Conservation (phyloP, 2,888 invertebrate species). For the Sinohyriopsis cumingii region DNA sequence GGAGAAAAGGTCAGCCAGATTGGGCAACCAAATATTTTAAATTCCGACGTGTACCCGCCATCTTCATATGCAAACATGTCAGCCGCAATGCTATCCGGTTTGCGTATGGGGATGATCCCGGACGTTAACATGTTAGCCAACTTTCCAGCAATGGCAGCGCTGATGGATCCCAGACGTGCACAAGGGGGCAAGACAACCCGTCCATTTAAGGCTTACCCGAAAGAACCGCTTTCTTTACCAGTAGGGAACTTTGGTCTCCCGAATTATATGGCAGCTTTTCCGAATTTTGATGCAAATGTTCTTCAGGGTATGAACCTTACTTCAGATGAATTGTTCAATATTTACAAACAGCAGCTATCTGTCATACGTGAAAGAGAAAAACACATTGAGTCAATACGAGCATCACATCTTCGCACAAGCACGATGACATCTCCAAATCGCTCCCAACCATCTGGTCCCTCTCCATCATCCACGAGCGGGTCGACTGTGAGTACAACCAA, state of each 20-base stretch:
- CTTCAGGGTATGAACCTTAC: slow-evolving; percentile 47
- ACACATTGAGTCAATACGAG: slow-evolving; percentile 34
- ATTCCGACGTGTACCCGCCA: background rate
- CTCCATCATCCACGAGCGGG: slow-evolving; percentile 26
- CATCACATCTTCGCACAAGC: slow-evolving; percentile 30
- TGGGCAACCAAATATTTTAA: slow-evolving; percentile 27
- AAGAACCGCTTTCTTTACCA: slow-evolving; percentile 78
- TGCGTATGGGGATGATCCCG: slow-evolving; percentile 36
- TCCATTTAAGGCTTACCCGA: slow-evolving; percentile 79
- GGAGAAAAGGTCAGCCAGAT: slow-evolving; percentile 21
- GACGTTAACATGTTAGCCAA: slow-evolving; percentile 36
- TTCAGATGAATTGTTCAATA: slow-evolving; percentile 60
- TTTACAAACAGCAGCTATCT: slow-evolving; percentile 61
- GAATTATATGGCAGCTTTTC: slow-evolving; percentile 48
- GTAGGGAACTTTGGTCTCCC: slow-evolving; percentile 72
- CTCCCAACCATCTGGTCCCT: slow-evolving; percentile 14
- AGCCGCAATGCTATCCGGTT: slow-evolving; percentile 31
- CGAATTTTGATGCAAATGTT: slow-evolving; percentile 51
- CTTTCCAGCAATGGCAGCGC: slow-evolving; percentile 43
- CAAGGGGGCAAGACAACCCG: slow-evolving; percentile 50
- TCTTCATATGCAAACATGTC: too few species aligned
- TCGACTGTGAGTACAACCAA: slow-evolving; percentile 21
- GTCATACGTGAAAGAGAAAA: slow-evolving; percentile 52
- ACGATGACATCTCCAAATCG: slow-evolving; percentile 20
- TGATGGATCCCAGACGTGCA: slow-evolving; percentile 42